Evolutionary conservation across 2,888 invertebrate species (phyloP).

Genomic region (Tipula vernalis): DNA sequence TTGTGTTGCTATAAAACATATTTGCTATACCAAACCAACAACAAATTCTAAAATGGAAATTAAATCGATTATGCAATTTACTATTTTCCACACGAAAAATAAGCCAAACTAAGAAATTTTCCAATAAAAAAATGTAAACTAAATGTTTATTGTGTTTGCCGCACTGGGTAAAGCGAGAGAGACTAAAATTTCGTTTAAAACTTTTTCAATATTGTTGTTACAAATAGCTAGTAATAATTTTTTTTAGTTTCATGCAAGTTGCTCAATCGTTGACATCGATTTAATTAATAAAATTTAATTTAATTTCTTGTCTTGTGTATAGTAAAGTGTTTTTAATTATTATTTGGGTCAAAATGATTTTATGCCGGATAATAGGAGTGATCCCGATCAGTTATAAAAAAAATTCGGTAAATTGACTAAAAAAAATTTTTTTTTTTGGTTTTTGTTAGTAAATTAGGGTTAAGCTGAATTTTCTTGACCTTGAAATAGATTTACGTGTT

Average conservation of each 20-base stretch:
- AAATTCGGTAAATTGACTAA: neutral
- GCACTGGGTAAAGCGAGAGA: neutral
- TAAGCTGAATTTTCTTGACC: neutral
- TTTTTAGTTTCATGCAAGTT: neutral
- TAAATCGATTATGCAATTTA: neutral
- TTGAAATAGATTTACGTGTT: neutral
- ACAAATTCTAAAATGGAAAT: neutral
- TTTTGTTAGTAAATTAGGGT: neutral
- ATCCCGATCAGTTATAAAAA: conserved; percentile 15
- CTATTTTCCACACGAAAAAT: neutral
- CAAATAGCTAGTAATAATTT: neutral
- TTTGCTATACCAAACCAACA: neutral
- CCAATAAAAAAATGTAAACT: neutral
- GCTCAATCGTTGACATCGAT: neutral
- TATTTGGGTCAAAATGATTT: neutral
- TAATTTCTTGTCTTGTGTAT: too few species aligned
- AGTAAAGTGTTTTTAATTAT: neutral
- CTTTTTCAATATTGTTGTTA: neutral
- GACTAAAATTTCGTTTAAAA: neutral
- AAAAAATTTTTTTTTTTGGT: neutral
- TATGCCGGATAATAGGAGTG: conserved; percentile 14
- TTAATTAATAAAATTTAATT: neutral
- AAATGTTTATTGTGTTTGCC: neutral
- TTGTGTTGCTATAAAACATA: neutral
- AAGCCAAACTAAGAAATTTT: neutral